These are phyloP conservation scores for Drosophila rufa DNA, from an alignment of 1,140 invertebrate genomes.

Conservation along the genomic window DNA sequence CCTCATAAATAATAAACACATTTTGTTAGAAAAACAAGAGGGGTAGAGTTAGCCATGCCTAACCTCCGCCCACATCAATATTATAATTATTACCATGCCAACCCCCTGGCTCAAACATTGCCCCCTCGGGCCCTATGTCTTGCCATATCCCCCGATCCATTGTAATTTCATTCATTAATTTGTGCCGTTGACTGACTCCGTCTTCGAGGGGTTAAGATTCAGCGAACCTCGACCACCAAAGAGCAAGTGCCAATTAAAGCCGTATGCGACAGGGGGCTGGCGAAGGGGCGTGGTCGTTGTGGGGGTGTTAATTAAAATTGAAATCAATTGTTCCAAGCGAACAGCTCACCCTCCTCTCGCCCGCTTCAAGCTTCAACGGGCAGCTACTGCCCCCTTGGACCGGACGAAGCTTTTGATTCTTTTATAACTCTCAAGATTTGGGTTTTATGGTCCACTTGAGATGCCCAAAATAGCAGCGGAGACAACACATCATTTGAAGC, in stretches of 20 bases:
- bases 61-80: conserved; percentile 23
- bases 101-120: conserved; percentile 18
- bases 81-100: conserved; percentile 38
- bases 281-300: conserved; percentile 11
- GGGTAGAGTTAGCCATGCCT: conserved; percentile 5
- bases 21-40: neutral
- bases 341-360: conserved; percentile 7
- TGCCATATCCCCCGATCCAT: neutral
- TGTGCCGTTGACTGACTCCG: conserved; percentile 65
- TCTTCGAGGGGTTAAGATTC: conserved; percentile 45
- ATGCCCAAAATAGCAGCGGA: conserved; percentile 46
- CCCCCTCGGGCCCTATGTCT: neutral
- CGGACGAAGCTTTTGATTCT: neutral
- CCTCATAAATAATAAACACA: conserved; percentile 5
- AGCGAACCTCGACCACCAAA: conserved; percentile 73
- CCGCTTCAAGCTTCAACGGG: conserved; percentile 14
- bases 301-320: conserved; percentile 79
- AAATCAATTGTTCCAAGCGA: conserved; percentile 64
- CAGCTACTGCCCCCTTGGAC: conserved; percentile 9
- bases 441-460: conserved; percentile 34
- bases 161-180: conserved; percentile 77
- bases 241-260: conserved; percentile 79
- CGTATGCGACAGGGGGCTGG: conserved; percentile 3
- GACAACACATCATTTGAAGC: conserved; percentile 26
- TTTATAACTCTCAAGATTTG: conserved; percentile 28